phyloP scores from a whole-genome alignment of 2,888 invertebrate genomes.

The Eupithecia exiguata region DNA sequence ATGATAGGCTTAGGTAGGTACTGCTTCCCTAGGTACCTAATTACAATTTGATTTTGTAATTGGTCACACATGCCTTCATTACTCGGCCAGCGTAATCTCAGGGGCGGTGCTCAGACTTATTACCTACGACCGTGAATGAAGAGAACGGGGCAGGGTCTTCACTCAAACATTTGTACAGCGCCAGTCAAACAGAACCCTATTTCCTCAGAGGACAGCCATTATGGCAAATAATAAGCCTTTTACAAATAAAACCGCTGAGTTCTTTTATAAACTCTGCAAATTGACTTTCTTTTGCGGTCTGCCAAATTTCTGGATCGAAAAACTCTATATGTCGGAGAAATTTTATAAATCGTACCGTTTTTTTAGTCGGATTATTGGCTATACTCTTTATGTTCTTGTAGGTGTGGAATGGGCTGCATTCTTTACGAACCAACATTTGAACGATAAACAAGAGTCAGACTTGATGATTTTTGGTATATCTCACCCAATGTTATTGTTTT shows the following conservation, averaged over 20 bases:
- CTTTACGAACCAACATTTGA: conserved; percentile 52
- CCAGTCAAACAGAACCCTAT: neutral
- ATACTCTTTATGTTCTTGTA: conserved; percentile 45
- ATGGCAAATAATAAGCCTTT: neutral
- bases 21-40: neutral
- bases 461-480: conserved; percentile 50
- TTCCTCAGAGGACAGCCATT: neutral
- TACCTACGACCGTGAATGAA: neutral
- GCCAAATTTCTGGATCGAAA: conserved; percentile 58
- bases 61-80: neutral
- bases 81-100: neutral
- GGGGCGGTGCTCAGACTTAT: neutral
- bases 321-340: conserved; percentile 21
- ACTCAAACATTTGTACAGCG: neutral
- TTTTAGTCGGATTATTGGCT: conserved; percentile 42
- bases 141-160: neutral
- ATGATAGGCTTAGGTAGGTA: neutral
- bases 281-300: conserved; percentile 44
- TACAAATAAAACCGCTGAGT: conserved; percentile 45
- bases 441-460: conserved; percentile 51
- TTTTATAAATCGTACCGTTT: conserved; percentile 31
- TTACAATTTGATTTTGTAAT: neutral
- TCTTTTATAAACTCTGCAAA: conserved; percentile 47
- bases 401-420: conserved; percentile 49
- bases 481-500: conserved; percentile 50